Evolutionary conservation across 2,888 invertebrate genomes (phyloP).

Genomic region (Pterobdella sp.): DNA sequence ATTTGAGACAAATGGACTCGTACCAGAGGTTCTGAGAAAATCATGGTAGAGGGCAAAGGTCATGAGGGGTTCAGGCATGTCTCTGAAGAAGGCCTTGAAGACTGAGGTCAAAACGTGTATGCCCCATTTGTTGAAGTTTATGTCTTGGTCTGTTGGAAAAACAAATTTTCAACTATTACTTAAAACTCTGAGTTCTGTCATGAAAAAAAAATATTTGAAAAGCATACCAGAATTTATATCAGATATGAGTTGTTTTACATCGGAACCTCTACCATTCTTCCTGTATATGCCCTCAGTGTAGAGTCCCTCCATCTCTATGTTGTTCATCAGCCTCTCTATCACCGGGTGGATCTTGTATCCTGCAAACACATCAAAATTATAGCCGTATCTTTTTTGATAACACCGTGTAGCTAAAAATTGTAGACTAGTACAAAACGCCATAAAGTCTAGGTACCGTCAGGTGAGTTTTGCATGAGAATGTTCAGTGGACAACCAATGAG

Average conservation of each 20-base stretch:
- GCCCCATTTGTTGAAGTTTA: constrained; percentile 63
- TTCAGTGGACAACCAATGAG: constrained; percentile 75
- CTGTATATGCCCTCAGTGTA: constrained; percentile 88
- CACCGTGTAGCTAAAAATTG: no score
- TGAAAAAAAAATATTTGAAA: background rate
- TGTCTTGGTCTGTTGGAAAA: background rate
- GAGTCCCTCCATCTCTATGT: constrained; percentile 81
- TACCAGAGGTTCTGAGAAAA: constrained; percentile 72
- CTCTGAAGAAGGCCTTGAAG: constrained; percentile 76
- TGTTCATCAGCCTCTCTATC: constrained; percentile 75
- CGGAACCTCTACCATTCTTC: constrained; percentile 59
- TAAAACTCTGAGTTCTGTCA: no score
- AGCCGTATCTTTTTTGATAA: no score
- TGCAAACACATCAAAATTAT: no score
- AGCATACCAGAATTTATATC: constrained; percentile 31
- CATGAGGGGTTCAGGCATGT: constrained; percentile 83
- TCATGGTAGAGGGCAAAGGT: constrained; percentile 90
- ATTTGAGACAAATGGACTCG: constrained; percentile 7
- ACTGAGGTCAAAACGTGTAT: constrained; percentile 84
- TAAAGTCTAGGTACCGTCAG: background rate
- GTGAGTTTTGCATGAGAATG: constrained; percentile 55
- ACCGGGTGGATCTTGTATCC: constrained; percentile 71
- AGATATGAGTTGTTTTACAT: constrained; percentile 50
- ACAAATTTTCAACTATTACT: no score
- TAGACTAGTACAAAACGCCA: no score